Evolutionary conservation across 2,888 invertebrate species (phyloP), one percentile per base, ranked within the genome.

Genomic region (Ferdinandea cuprea): DNA sequence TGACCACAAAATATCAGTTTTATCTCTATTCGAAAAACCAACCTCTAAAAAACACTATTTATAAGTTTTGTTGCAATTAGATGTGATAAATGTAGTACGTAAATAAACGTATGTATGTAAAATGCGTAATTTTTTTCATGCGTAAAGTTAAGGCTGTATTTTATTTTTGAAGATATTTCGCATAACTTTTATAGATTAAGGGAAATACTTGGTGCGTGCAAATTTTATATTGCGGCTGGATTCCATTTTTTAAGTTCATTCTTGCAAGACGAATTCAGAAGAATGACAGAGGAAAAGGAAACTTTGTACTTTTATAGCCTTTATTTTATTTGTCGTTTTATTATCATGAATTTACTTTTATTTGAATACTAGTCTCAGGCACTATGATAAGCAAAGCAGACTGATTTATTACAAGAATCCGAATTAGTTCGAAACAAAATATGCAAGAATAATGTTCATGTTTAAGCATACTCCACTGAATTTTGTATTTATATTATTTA

Each of bases 281-380:
- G n/a, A n/a, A n/a, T n/a, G n/a, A n/a, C n/a, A n/a, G n/a, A n/a
- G n/a, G n/a, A n/a, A n/a, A n/a, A n/a, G n/a, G n/a, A n/a, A n/a
- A n/a, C n/a, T 25, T 25, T 25, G 50, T 40, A 50, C 50, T 35
- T 65, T 68, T 54, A 42, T 21, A 32, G 32, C 44, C 30, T 52
- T 68, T 54, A 54, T 68, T 68, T 68, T 68, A 54, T 54, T 68
- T 54, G 44, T 25, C 11, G 54, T 68, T 68, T 68, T 68, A 68
- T 68, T 68, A 42, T 54, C 42, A 21, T 28, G 42, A 54, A 42
- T 42, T 66, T 66, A 44, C 42, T 68, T 54, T 68, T 54, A 68
- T 68, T 44, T 52, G 54, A 42, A 44, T 68, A 54, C 54, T 32
- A 19, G 54, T 54, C 42, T 68, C 54, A 32, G 44, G 42, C 42